Evolutionary conservation across 2,113 vertebrate genomes (phyloP), one percentile per base, ranked within the genome.

Genomic region (Callorhinus ursinus): DNA sequence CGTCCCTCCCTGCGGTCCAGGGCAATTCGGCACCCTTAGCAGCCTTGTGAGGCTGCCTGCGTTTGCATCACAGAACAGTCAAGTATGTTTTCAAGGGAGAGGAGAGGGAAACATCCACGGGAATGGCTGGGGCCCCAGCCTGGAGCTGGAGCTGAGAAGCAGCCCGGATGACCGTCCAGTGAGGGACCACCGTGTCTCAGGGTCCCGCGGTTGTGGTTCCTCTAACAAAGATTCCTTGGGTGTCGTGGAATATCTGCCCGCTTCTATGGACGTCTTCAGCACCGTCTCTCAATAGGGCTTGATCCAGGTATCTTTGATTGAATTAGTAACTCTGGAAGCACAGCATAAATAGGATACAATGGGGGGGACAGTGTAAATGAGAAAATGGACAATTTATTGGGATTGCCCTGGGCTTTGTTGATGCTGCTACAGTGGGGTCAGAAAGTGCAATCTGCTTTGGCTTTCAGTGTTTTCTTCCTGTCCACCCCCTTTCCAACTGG

Each of bases 211-310:
- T 71, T 69, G 7, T 1, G 3, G 33, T 63, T 97, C 95, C 96
- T 97, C 96, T 77, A 53, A 65, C 79, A 95, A 93, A 95, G 94
- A 84, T 97, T 96, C 91, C 97, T 85, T 88, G 97, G 96, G 95
- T 53, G 51, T 22, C 0, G 7, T 77, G 57, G 97, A 93, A n/a
- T 91, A 93, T 87, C 95, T 94, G 83, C 86, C 90, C 1, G 1
- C 95, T 53, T 57, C 74, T 82, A 42, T 0, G 0, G 42, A 55
- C 0, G 46, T 88, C 96, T 79, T 87, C 67, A 55, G 49, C 33
- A 36, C 57, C 63, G n/a, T n/a, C 7, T 16, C 24, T n/a, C 63
- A 12, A 33, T 13, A 61, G 74, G 86, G 59, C 82, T 95, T 39
- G 16, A 59, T 15, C 28, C 33, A 82, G 46, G 7, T 36, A 21